Evolutionary conservation across 2,113 vertebrate genomes (phyloP).

Genomic region (Bettongia penicillata): DNA sequence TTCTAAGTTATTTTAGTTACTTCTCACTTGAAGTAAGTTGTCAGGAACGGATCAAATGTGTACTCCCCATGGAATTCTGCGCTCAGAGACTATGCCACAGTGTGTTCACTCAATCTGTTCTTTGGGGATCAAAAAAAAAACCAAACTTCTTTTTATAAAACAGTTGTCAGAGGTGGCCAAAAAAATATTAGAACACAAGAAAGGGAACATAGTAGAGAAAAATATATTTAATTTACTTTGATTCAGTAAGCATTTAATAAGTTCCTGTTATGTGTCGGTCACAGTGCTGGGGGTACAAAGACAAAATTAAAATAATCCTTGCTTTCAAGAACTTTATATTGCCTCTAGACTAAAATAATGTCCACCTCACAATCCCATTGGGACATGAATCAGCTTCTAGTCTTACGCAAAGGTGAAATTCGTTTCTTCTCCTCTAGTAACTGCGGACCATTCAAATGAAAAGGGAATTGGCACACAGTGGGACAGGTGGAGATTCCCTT

Average conservation of each 20-base stretch:
- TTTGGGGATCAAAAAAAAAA: background rate
- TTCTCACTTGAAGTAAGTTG: background rate
- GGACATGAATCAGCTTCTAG: background rate
- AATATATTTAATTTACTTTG: background rate
- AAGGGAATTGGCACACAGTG: background rate
- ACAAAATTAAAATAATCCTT: background rate
- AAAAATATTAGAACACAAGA: background rate
- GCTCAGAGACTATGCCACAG: background rate
- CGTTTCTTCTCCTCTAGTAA: background rate
- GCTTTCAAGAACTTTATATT: background rate
- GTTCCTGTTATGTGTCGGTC: background rate
- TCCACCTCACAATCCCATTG: background rate
- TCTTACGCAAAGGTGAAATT: background rate
- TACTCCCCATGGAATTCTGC: background rate
- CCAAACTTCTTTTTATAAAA: background rate
- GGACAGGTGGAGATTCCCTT: background rate
- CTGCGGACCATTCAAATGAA: background rate
- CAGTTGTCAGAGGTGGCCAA: background rate
- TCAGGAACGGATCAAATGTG: background rate
- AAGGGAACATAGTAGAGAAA: background rate
- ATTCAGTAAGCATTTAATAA: background rate
- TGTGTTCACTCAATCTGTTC: background rate
- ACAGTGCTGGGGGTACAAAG: background rate
- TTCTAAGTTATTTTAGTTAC: background rate
- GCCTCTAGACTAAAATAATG: background rate